These are phyloP conservation scores for Mercenaria mercenaria DNA, from an alignment of 1,140 invertebrate species.

Conservation along the genomic window DNA sequence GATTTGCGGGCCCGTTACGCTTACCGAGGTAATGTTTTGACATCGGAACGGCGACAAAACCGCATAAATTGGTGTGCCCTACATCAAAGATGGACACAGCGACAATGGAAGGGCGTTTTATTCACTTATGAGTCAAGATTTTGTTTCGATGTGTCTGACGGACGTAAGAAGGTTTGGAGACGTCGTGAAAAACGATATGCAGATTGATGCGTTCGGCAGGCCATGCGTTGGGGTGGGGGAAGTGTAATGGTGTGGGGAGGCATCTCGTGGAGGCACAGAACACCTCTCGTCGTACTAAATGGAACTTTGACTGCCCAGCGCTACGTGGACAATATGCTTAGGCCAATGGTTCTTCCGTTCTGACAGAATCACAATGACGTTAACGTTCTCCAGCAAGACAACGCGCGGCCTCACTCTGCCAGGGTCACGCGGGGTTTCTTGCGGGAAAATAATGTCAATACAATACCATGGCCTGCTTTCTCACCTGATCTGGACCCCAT, in stretches of 20 bases:
- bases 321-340: too few species aligned
- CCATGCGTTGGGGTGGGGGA: not conserved
- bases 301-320: not conserved
- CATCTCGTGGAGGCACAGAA: not conserved
- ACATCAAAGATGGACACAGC: not conserved
- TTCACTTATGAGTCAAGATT: not conserved
- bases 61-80: not conserved
- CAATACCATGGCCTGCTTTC: not conserved
- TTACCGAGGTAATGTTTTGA: not conserved
- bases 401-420: slow-evolving; percentile 18
- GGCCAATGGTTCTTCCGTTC: too few species aligned
- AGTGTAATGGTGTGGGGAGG: too few species aligned
- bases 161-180: not conserved
- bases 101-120: not conserved
- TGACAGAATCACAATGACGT: not conserved
- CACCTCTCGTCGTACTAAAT: not conserved
- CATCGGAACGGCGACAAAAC: not conserved
- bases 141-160: not conserved
- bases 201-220: too few species aligned
- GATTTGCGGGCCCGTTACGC: not conserved
- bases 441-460: not conserved
- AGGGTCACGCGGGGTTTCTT: not conserved
- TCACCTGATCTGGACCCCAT: slow-evolving; percentile 24
- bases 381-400: slow-evolving; percentile 1
- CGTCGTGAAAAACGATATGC: not conserved